Evolutionary conservation across 1,140 invertebrate genomes (phyloP), one percentile per base, ranked within the genome.

Genomic region (Drosophila novamexicana): DNA sequence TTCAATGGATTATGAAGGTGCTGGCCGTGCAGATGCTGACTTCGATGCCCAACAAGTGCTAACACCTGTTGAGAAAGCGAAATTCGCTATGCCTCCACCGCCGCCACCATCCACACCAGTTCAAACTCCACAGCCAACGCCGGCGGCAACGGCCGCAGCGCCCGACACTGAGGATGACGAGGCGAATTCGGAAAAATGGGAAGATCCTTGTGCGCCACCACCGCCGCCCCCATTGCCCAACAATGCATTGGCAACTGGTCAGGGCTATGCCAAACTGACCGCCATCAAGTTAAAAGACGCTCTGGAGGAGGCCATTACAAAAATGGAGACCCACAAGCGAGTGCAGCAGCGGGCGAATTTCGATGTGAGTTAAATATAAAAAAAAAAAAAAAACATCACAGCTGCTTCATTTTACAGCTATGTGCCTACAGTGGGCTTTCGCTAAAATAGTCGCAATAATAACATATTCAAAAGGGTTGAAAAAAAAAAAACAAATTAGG

Each of bases 31-130:
- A 8, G 57, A 58, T 40, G 50, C 29, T 1, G 65, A 73, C 10
- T 54, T 9, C 1, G 65, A 73, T 14, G 59, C 12, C 6, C 49
- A 65, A 59, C 56, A 82, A 36, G 59, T 72, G n/a, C 45, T 71
- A 1, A 88, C 83, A 7, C 83, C 83, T 50, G 45, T 62, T 40
- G 77, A 76, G 2, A 76, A 75, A 37, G 40, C 14, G 14, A 71
- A 53, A 22, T 90, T 81, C n/a, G 64, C 63, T 5, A 73, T 81
- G 52, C 80, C 90, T 2, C 90, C 90, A 6, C 90, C 90, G 0
- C 90, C 90, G n/a, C 90, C 90, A 14, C 90, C 90, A 1, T 77
- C 90, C 1, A 91, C 90, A 34, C 90, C 90, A 7, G 90, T 91
- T 2, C 90, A 91, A 18, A 65, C 67, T 2, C 81, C 69, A 0